A percentile compares a stretch with the other conserved stretches of the same genome.
Evolutionary conservation across 2,113 vertebrate species (phyloP).

Genomic region (Petroica traversi): DNA sequence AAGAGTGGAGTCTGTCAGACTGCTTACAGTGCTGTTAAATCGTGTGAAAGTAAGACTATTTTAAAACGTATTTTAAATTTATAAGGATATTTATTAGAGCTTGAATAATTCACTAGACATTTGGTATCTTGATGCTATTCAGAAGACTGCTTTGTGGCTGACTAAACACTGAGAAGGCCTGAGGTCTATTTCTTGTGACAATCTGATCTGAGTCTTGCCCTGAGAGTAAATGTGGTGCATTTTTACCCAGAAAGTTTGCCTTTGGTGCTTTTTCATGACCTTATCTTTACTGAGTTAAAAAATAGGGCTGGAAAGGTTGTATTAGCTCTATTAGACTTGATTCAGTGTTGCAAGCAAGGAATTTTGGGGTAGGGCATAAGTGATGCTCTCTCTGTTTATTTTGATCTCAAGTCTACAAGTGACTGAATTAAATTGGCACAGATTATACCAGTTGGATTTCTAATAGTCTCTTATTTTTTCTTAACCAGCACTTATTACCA

Average conservation of each 20-base stretch:
- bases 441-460: neutral
- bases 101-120: neutral
- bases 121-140: neutral
- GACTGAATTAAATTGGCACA: neutral
- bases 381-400: neutral
- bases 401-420: neutral
- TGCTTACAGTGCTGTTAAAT: slow-evolving; percentile 77
- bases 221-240: neutral
- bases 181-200: neutral
- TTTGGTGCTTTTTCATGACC: neutral
- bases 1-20: slow-evolving; percentile 72
- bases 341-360: neutral
- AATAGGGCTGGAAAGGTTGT: neutral
- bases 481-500: neutral
- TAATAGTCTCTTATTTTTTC: neutral
- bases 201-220: neutral
- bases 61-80: slow-evolving; percentile 27
- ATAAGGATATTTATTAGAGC: neutral
- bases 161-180: neutral
- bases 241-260: neutral
- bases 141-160: neutral
- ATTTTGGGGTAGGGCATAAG: neutral
- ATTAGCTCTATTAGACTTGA: neutral
- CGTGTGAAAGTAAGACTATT: slow-evolving; percentile 76
- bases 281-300: neutral